Conservation (phyloP, 2,888 invertebrate genomes). For the Latheticus oryzae region DNA sequence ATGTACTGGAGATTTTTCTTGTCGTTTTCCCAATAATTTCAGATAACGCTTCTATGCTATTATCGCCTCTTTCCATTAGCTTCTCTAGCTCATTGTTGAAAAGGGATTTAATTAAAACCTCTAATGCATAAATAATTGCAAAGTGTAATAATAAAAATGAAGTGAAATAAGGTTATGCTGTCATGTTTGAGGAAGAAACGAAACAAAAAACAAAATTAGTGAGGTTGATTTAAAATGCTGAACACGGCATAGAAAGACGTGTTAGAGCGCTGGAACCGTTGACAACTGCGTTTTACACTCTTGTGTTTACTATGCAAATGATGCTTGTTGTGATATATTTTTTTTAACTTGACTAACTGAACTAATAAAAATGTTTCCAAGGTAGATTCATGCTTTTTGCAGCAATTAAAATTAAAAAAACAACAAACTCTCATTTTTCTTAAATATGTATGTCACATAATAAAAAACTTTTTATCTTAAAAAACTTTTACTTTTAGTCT, state of each 20-base stretch:
- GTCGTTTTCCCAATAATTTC: conserved; percentile 5
- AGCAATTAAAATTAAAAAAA: no score
- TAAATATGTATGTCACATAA: no score
- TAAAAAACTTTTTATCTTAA: no score
- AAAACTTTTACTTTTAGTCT: background rate
- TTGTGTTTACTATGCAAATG: conserved; percentile 28
- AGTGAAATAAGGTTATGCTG: conserved; percentile 11
- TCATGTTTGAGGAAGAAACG: conserved; percentile 5
- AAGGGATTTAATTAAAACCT: conserved; percentile 24
- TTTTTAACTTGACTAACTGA: no score
- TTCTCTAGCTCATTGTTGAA: conserved; percentile 2
- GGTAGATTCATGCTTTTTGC: no score
- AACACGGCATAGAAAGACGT: conserved; percentile 21
- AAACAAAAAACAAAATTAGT: conserved; percentile 24
- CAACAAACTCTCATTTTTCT: no score
- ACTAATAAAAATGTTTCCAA: no score
- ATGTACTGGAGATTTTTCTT: background rate
- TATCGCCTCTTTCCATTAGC: conserved; percentile 8
- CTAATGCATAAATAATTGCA: conserved; percentile 32
- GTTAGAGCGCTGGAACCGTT: conserved; percentile 23
- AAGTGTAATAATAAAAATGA: conserved; percentile 18
- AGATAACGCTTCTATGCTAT: conserved; percentile 4
- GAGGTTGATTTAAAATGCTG: conserved; percentile 14
- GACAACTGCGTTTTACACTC: conserved; percentile 33
- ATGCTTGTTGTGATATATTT: no score